A percentile compares a stretch with the other conserved stretches of the same genome.
Conservation (phyloP, 2,888 invertebrate species). For the Scaptomyza caliginosa region DNA sequence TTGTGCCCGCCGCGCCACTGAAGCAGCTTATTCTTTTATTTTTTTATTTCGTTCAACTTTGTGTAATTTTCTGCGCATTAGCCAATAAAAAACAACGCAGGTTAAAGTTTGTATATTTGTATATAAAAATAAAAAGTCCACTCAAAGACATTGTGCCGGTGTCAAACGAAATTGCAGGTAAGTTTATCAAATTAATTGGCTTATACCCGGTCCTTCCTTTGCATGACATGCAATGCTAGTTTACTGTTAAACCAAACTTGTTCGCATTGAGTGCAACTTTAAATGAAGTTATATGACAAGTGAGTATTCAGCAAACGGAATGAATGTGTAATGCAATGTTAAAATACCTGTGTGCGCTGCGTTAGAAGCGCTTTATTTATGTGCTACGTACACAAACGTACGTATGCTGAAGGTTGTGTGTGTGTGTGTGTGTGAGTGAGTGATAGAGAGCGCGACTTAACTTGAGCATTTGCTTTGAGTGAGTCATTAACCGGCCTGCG, state of each 20-base stretch:
- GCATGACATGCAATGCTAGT: constrained; percentile 2
- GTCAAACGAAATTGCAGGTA: constrained; percentile 51
- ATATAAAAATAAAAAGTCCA: constrained; percentile 46
- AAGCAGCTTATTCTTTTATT: constrained; percentile 52
- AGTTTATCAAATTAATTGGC: constrained; percentile 43
- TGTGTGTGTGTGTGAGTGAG: constrained; percentile 7
- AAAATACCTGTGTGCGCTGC: constrained; percentile 70
- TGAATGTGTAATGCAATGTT: constrained; percentile 63
- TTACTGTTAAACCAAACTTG: constrained; percentile 9
- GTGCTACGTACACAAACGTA: constrained; percentile 1
- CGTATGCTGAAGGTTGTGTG: constrained; percentile 12
- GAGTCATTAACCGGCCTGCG: constrained; percentile 75
- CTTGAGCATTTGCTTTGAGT: constrained; percentile 53
- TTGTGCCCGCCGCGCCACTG: constrained; percentile 61
- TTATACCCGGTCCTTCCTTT: background rate
- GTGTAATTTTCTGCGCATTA: constrained; percentile 50
- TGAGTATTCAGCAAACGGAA: constrained; percentile 40
- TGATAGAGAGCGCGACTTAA: constrained; percentile 38
- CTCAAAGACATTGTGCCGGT: constrained; percentile 58
- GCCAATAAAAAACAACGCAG: constrained; percentile 40
- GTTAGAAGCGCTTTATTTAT: constrained; percentile 23
- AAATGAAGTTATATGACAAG: constrained; percentile 49
- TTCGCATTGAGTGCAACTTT: constrained; percentile 47
- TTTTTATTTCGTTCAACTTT: constrained; percentile 55
- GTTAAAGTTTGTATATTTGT: constrained; percentile 45